Evolutionary conservation across 2,888 invertebrate species (phyloP), one percentile per base, ranked within the genome.

Genomic region (Hedychridium roseum): DNA sequence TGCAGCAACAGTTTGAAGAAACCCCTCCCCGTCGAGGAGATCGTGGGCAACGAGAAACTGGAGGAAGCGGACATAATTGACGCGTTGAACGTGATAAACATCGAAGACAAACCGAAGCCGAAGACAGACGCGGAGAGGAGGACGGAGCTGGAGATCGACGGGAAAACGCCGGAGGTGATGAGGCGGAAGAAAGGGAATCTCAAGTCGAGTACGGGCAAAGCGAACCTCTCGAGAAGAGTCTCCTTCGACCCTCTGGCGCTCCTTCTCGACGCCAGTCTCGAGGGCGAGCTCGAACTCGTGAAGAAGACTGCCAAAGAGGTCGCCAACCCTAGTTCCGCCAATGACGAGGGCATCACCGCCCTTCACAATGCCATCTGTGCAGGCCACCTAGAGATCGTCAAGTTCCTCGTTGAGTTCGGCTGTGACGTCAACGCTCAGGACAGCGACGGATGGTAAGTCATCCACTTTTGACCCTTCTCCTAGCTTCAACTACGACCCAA

Each of bases 391-490:
- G 97, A 98, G 76, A 97, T 99, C 73, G 98, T 99, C 68, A 92
- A 93, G 83, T 96, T 97, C 81, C 87, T 99, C 47, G 96, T 99
- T 42, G 95, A 97, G 81, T 90, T 94, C 74, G 97, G 98, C 43
- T 98, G 98, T 80, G 98, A 99, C 81, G 98, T 99, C 39, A 99
- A 99, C 81, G 97, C 98, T 11, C 97, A 97, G 74, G 99, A 98
- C 77, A 94, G 94, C 48, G 97, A 98, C 76, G 97, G 97, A 45
- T 98, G 97, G 97, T 87, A 73, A 78, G 80, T 73, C 23, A 9
- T 15, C 46, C 4, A 14, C 9, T 6, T 17, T n/a, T n/a, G n/a
- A 31, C 17, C 26, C 2, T 14, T 30, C 3, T 23, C 28, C 17
- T 6, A 6, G 9, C 6, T 21, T 15, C n/a, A n/a, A n/a, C n/a